Base-by-base conservation (phyloP, 2,797 vertebrate genomes). In the Pangasius mekongensis region DNA sequence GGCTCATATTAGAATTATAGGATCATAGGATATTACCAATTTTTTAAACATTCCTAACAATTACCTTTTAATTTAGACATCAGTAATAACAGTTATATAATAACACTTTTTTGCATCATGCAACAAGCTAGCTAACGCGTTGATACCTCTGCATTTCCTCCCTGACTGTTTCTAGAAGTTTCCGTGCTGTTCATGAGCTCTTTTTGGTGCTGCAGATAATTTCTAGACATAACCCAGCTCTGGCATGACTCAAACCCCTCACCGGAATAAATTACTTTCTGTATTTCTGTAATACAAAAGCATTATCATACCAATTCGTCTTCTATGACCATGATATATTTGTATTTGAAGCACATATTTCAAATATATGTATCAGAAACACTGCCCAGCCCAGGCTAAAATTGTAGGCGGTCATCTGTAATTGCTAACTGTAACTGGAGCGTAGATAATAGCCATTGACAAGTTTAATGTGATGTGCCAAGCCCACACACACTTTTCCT, bases 391-490 rank as follows among this genome's bases (percentile, higher is more conserved):
- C 47, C 64, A 85, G 69, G 5, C 36, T 56, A 58, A 85, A 74
- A 58, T 74, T 74, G 69, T 60, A 71, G 30, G 54, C 24, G 69
- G 54, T 74, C 52, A n/a, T 74, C 54, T 85, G 69, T 74, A 85
- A 85, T 85, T 85, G 84, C 69, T 85, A 74, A 74, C 39, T 74
- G 52, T 74, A 85, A 85, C 84, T 85, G 36, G 54, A 74, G 84
- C 84, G 13, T 74, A 85, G 84, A 85, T 85, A 85, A 85, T 85
- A 60, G 54, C 84, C 84, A 85, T 60, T 85, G 84, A 85, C 84
- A 85, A 39, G 84, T 74, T 60, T n/a, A 76, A 43, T 47, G 69
- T 30, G 54, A 85, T 30, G 84, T 60, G 69, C 84, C 84, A 85
- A 85, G 84, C 84, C 84, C 84, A 85, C 84, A 85, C 83, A 67